Base-by-base conservation (phyloP, 1,140 invertebrate species). In the Pogonus chalceus region DNA sequence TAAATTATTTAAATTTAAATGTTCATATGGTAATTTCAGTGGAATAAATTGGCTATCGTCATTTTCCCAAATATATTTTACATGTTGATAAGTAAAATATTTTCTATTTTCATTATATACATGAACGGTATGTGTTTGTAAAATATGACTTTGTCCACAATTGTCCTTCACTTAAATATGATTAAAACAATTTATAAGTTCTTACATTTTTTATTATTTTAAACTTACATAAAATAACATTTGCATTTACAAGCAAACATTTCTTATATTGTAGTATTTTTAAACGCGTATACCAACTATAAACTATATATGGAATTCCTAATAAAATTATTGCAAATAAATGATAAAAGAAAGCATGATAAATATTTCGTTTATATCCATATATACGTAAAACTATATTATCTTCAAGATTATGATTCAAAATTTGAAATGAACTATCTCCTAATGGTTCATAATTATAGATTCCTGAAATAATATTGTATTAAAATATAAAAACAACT, bases 71-170 rank as follows among this genome's bases (percentile, higher is more conserved):
- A 78, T 68, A 61, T 73, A 77, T 49, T 75, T 71, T 23, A 68
- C 76, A 58, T 75, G 72, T 62, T 76, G 72, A 64, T 74, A 75
- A 52, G 69, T 66, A 61, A 79, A 78, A 62, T 71, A 77, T 35
- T 73, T 69, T 22, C 77, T 43, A 24, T 59, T 56, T 56, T 71
- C 49, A 69, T 72, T 52, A 72, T 70, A 70, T 20, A 76, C 60
- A 26, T 74, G 70, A 18, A 71, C 62, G 57, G 70, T 71, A 49
- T 66, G 54, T 18, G 77, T 67, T 43, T 66, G 61, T 56, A 70
- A 65, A 35, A 72, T 68, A 46, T 62, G 64, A 52, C 70, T 71
- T 35, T 69, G 62, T n/a, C 66, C 68, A 60, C 73, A 69, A 23
- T 67, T 64, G 54, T 75, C 70, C 23, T 63, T 69, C n/a, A 77